Evolutionary conservation across 2,797 vertebrate genomes (phyloP).

Genomic region (Hipposideros larvatus): DNA sequence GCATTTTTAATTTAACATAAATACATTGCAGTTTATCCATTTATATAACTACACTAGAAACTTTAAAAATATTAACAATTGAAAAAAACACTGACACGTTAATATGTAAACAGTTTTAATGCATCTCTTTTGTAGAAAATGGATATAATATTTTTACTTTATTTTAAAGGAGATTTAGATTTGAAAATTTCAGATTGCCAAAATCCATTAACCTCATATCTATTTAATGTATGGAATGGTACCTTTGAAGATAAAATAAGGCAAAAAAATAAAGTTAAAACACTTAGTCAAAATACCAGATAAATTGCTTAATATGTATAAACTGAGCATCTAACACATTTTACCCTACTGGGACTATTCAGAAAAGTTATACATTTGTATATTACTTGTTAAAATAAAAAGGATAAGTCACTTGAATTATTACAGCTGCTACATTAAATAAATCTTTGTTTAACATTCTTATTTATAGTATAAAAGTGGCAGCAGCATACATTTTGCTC

Average conservation of each 20-base stretch:
- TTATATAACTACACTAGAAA: not conserved
- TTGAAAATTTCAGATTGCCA: constrained; percentile 79
- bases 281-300: constrained; percentile 45
- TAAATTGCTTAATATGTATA: constrained; percentile 53
- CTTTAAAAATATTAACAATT: not conserved
- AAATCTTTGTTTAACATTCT: not conserved
- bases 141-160: not conserved
- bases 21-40: not conserved
- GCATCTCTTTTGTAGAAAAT: constrained; percentile 21
- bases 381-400: not conserved
- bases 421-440: not conserved
- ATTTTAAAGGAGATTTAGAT: constrained; percentile 67
- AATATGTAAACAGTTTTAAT: constrained; percentile 26
- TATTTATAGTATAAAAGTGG: fast-evolving
- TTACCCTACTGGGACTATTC: not conserved
- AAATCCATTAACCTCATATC: constrained; percentile 75
- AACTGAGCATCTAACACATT: constrained; percentile 24
- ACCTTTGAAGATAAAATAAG: constrained; percentile 62
- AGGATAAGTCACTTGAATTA: not conserved
- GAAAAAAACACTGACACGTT: constrained; percentile 33
- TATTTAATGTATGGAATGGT: constrained; percentile 69
- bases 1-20: not conserved
- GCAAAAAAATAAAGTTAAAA: constrained; percentile 4
- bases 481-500: not conserved
- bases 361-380: not conserved